Evolutionary conservation across 2,888 invertebrate species (phyloP).

Genomic region (Entomobrya multifasciata): DNA sequence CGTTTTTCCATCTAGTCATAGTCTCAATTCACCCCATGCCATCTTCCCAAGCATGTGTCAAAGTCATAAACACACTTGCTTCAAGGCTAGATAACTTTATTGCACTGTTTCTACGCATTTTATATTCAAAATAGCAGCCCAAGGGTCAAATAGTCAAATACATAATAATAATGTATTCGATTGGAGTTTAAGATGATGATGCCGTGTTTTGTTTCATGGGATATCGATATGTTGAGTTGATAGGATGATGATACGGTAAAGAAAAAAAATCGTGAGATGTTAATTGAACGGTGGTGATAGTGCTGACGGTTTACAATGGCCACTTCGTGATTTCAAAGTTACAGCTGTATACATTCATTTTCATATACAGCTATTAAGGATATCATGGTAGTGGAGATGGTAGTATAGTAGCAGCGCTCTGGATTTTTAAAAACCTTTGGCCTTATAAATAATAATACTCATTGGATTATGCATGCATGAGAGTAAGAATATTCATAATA

Average conservation of each 20-base stretch:
- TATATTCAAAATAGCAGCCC: neutral
- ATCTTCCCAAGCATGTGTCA: too few relatives aligned
- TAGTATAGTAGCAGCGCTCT: neutral
- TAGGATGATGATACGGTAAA: neutral
- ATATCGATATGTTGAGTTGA: too few relatives aligned
- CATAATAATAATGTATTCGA: neutral
- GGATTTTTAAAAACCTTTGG: neutral
- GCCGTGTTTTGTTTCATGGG: neutral
- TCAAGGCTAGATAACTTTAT: too few relatives aligned
- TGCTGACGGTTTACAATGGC: constrained; percentile 33
- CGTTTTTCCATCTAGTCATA: neutral
- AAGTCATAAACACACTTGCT: too few relatives aligned
- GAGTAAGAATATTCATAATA: constrained; percentile 3
- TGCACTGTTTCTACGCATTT: too few relatives aligned
- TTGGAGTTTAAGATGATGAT: neutral
- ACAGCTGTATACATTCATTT: neutral
- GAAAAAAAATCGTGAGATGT: constrained; percentile 23
- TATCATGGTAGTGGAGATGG: neutral
- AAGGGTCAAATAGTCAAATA: neutral
- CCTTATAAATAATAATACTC: constrained; percentile 21
- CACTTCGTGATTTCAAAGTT: neutral
- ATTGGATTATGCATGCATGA: neutral
- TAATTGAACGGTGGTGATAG: constrained; percentile 43
- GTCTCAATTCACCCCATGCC: neutral
- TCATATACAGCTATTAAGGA: too few relatives aligned